Evolutionary conservation across 2,797 vertebrate species (phyloP).

Genomic region (Hapalemur alaotrensis): DNA sequence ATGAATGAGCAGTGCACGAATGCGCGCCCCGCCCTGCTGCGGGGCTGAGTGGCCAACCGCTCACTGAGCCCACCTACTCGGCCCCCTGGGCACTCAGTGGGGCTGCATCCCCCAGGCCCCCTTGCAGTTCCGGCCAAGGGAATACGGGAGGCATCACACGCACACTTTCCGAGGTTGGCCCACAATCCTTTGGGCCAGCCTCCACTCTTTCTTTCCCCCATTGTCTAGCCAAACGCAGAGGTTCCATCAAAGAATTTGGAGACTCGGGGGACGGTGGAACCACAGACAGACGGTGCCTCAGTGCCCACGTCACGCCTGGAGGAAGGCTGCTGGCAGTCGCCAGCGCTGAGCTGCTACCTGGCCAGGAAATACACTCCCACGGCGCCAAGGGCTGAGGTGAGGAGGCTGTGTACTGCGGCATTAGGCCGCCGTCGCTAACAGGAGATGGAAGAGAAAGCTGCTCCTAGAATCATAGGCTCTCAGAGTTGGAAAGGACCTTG

Average conservation of each 20-base stretch:
- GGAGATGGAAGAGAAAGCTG: background rate
- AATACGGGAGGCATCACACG: rapidly evolving
- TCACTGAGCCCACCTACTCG: background rate
- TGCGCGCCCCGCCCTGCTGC: rapidly evolving
- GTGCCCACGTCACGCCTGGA: background rate
- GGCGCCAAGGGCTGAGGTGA: rapidly evolving
- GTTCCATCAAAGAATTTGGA: background rate
- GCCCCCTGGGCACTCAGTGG: background rate
- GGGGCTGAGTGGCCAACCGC: background rate
- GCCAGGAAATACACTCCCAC: background rate
- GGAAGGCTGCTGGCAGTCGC: background rate
- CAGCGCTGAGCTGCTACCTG: background rate
- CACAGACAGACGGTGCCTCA: background rate
- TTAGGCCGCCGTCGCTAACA: rapidly evolving
- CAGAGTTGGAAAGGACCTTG: background rate
- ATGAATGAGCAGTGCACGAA: background rate
- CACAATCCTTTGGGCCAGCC: background rate
- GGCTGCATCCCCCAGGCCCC: background rate
- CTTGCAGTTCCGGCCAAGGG: background rate
- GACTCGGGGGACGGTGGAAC: background rate
- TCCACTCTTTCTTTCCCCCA: background rate
- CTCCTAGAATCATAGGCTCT: background rate
- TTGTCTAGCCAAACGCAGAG: rapidly evolving
- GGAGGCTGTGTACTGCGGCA: background rate
- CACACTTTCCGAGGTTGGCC: background rate